Conservation (phyloP, 1,140 invertebrate species). For the Leguminivora glycinivorella region DNA sequence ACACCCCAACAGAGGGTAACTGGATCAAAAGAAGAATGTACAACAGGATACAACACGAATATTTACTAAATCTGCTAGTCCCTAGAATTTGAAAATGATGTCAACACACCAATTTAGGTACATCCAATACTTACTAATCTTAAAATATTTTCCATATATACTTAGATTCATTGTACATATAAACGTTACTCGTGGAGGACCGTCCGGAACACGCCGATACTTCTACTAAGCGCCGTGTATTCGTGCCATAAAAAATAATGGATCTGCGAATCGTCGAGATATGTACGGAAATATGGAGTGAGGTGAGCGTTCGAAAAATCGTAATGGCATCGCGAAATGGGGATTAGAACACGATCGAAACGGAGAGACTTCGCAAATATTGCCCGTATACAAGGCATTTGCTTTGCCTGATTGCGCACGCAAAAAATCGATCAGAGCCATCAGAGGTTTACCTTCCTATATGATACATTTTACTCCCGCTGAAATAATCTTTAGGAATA, state of each 20-base stretch:
- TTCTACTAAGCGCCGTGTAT: slow-evolving; percentile 70
- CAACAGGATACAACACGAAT: too few relatives aligned
- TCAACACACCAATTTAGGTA: too few relatives aligned
- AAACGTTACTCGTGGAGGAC: not conserved
- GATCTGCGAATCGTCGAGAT: slow-evolving; percentile 77
- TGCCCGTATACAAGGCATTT: slow-evolving; percentile 26
- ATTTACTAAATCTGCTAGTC: too few relatives aligned
- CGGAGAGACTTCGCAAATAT: slow-evolving; percentile 56
- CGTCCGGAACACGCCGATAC: slow-evolving; percentile 36
- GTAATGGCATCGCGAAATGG: slow-evolving; percentile 75
- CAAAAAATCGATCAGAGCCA: slow-evolving; percentile 2
- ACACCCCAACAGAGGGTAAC: too few relatives aligned
- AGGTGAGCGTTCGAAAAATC: slow-evolving; percentile 73
- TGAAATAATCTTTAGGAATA: not conserved
- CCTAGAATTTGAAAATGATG: too few relatives aligned
- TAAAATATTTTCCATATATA: too few relatives aligned
- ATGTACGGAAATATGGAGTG: slow-evolving; percentile 75
- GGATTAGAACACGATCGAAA: slow-evolving; percentile 77
- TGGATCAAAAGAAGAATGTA: too few relatives aligned
- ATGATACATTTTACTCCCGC: not conserved
- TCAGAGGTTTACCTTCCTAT: not conserved
- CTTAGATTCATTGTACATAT: too few relatives aligned
- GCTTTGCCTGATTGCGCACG: slow-evolving; percentile 21
- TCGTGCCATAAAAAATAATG: slow-evolving; percentile 78
- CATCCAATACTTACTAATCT: too few relatives aligned